A percentile compares a stretch with the other conserved stretches of the same genome.
Conservation (phyloP, 2,113 vertebrate genomes). For the Stigmatopora nigra region DNA sequence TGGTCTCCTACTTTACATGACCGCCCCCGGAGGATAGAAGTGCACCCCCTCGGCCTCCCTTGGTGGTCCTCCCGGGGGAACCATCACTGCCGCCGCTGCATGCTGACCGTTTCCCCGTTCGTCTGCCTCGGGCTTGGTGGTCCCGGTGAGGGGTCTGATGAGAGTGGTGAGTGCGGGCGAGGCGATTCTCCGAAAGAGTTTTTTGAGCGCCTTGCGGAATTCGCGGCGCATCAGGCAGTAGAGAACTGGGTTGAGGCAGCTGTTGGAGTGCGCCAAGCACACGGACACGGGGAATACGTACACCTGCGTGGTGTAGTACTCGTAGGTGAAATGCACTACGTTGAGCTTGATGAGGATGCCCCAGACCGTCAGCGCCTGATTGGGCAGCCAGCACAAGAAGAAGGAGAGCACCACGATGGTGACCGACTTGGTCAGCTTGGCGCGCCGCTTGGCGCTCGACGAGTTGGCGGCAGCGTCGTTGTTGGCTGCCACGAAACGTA, state of each 20-base stretch:
- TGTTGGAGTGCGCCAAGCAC: conserved; percentile 94
- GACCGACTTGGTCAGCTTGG: conserved; percentile 88
- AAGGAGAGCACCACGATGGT: conserved; percentile 90
- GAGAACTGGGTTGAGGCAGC: conserved; percentile 90
- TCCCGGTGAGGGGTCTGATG: conserved; percentile 79
- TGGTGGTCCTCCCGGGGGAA: conserved; percentile 37
- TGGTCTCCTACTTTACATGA: conserved; percentile 57
- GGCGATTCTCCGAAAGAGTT: conserved; percentile 80
- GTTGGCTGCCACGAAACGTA: conserved; percentile 80
- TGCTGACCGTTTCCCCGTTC: conserved; percentile 62
- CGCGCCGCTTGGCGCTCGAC: conserved; percentile 77
- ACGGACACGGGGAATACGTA: conserved; percentile 90
- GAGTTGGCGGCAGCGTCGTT: conserved; percentile 73
- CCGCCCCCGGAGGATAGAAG: conserved; percentile 81
- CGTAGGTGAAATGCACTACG: conserved; percentile 82
- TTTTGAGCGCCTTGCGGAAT: conserved; percentile 86
- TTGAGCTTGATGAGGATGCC: conserved; percentile 92
- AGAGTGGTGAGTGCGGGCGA: conserved; percentile 74
- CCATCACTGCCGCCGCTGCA: background rate
- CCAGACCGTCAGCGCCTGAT: conserved; percentile 90
- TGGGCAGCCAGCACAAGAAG: conserved; percentile 95
- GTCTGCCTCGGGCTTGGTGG: conserved; percentile 79
- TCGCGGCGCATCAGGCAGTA: conserved; percentile 93
- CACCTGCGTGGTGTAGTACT: conserved; percentile 86
- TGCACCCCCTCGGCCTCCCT: conserved; percentile 52